Evolutionary conservation across 1,140 invertebrate species (phyloP), one percentile per base, ranked within the genome.

Genomic region (Penaeus vannamei): DNA sequence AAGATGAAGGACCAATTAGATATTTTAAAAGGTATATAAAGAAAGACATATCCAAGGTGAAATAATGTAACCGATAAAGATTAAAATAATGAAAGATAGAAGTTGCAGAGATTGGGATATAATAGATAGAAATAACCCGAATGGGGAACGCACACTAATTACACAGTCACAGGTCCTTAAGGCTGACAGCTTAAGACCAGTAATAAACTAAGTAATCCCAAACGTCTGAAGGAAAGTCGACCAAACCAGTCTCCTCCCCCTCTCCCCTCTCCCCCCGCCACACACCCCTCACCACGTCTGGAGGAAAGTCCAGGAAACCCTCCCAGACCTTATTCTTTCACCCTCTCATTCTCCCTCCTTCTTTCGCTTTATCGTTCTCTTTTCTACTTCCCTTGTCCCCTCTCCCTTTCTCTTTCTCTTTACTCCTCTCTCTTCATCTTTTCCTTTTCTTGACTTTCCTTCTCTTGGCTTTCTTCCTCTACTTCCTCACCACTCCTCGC

Each of bases 321-420:
- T 42, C 36, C 36, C 36, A 42, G 36, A 42, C 1, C 36, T 42
- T 42, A 42, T 42, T 36, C 7, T 79, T 53, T 79, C 29, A 36
- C 76, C 53, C 76, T 79, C 72, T 77, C 26, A 36, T 42, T 29
- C 26, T 77, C 72, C 46, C 29, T 77, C n/a, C 46, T 23, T 77
- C 72, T 26, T 26, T 77, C n/a, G 32, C 29, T 42, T 77, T 26
- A n/a, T 14, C 14, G 5, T 42, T 29, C 72, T 8, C 29, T 10
- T 29, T 62, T 32, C 62, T 29, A 4, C 81, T 60, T 14, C 29
- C 17, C 53, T 82, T 59, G 22, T 4, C 61, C 80, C 23, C 42
- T 83, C n/a, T 3, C 79, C 42, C 46, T 81, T 46, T 46, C 79
- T 81, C 14, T 60, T 46, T 23, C 80, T 62, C 59, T n/a, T 26